Evolutionary conservation across 1,140 invertebrate species (phyloP).

Genomic region (Nephila pilipes): DNA sequence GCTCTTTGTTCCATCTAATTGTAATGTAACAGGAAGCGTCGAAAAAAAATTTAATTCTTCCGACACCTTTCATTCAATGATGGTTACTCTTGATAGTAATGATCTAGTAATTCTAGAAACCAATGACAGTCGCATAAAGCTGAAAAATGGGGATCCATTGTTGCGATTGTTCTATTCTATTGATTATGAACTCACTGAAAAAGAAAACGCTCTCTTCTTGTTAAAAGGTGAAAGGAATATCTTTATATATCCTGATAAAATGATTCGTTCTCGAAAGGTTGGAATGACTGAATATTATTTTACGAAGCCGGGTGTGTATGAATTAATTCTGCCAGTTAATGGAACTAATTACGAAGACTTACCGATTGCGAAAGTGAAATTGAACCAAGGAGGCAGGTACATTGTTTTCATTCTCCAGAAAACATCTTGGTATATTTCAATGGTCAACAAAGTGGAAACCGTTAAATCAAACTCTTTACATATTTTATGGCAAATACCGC

Average conservation of each 20-base stretch:
- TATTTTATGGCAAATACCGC: conserved; percentile 79
- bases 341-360: background rate
- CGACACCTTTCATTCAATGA: background rate
- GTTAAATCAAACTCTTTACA: background rate
- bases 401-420: background rate
- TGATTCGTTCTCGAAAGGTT: background rate
- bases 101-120: background rate
- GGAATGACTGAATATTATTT: background rate
- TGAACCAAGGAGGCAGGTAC: background rate
- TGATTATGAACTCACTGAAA: background rate
- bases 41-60: background rate
- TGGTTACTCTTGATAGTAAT: background rate
- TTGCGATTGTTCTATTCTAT: background rate
- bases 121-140: background rate
- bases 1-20: background rate
- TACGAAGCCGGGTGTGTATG: background rate
- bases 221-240: background rate
- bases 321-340: background rate
- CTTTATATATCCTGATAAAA: background rate
- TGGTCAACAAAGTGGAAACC: background rate
- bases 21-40: background rate
- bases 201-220: background rate
- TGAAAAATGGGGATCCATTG: background rate
- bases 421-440: background rate
- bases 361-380: background rate